Conservation (phyloP, 2,888 invertebrate species). For the Erebia ligea region DNA sequence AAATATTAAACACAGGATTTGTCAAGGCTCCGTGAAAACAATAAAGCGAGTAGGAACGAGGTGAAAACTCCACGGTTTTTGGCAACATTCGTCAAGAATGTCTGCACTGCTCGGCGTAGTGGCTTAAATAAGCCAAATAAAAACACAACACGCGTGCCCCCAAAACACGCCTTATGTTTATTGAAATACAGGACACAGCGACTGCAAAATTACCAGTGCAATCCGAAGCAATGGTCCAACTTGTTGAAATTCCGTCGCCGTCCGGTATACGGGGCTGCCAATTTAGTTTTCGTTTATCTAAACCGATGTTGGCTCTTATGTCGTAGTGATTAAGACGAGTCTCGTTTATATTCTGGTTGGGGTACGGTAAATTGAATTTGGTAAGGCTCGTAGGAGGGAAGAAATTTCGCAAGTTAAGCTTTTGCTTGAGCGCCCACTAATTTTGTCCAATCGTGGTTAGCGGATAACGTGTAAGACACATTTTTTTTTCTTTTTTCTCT, state of each 20-base stretch:
- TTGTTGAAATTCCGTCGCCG: constrained; percentile 81
- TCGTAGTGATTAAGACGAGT: constrained; percentile 53
- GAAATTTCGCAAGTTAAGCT: constrained; percentile 76
- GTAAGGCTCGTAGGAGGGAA: constrained; percentile 52
- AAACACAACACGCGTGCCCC: constrained; percentile 38
- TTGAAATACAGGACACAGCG: constrained; percentile 48
- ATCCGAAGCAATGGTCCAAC: constrained; percentile 67
- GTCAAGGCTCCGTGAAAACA: constrained; percentile 62
- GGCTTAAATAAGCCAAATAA: constrained; percentile 51
- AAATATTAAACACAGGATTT: constrained; percentile 38
- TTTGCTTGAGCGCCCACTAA: constrained; percentile 76
- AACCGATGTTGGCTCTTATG: constrained; percentile 54
- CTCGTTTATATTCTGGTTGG: constrained; percentile 46
- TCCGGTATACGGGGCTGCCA: constrained; percentile 66
- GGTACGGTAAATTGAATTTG: constrained; percentile 45
- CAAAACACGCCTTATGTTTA: constrained; percentile 57
- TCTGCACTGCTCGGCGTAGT: constrained; percentile 57
- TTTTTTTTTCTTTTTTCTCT: constrained; percentile 61
- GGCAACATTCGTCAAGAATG: constrained; percentile 81
- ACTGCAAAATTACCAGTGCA: constrained; percentile 52
- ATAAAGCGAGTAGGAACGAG: constrained; percentile 69
- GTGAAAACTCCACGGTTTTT: constrained; percentile 79
- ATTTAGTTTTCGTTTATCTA: constrained; percentile 56
- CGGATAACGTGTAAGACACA: constrained; percentile 68
- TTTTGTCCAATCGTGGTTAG: constrained; percentile 74